Percentiles rank a stretch among this genome's conserved stretches.
phyloP scores from a whole-genome alignment of 2,797 vertebrate species.

The Fistularia tabacaria region DNA sequence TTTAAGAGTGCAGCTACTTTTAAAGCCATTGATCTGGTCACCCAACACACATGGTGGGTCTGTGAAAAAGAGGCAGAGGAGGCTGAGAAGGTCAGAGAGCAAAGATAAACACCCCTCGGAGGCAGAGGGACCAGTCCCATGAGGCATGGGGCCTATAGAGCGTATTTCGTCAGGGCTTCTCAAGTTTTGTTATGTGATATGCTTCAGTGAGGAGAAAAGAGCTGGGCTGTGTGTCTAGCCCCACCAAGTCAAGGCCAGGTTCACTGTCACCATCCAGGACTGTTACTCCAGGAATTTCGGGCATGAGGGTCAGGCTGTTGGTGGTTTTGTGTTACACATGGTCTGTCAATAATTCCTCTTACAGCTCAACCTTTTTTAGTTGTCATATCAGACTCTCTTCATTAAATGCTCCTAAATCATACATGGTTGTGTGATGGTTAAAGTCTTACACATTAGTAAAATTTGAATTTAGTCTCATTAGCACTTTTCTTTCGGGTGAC shows the following conservation, averaged over 20 bases:
- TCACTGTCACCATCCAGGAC: constrained; percentile 54
- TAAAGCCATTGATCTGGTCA: constrained; percentile 38
- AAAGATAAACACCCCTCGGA: constrained; percentile 39
- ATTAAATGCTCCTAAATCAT: too few relatives aligned
- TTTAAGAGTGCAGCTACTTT: constrained; percentile 27
- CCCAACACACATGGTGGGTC: constrained; percentile 8
- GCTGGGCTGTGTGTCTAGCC: constrained; percentile 22
- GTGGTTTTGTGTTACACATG: constrained; percentile 62
- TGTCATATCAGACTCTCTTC: constrained; percentile 17
- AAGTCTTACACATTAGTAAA: too few relatives aligned
- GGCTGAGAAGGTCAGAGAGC: constrained; percentile 40
- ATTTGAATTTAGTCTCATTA: too few relatives aligned
- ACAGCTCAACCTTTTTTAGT: constrained; percentile 30
- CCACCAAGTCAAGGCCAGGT: constrained; percentile 59
- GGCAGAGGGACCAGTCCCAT: constrained; percentile 22
- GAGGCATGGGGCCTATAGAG: constrained; percentile 32
- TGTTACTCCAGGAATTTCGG: constrained; percentile 63
- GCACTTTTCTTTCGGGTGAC: too few relatives aligned
- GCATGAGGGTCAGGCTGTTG: constrained; percentile 55
- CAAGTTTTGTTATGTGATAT: constrained; percentile 55
- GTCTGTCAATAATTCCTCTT: constrained; percentile 49
- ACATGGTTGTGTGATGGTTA: too few relatives aligned
- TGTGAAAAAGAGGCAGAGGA: constrained; percentile 1
- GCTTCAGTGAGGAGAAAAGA: constrained; percentile 27
- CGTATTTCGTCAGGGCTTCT: constrained; percentile 54